Evolutionary conservation across 1,140 invertebrate genomes (phyloP), one percentile per base, ranked within the genome.

Genomic region (Euwallacea fornicatus): DNA sequence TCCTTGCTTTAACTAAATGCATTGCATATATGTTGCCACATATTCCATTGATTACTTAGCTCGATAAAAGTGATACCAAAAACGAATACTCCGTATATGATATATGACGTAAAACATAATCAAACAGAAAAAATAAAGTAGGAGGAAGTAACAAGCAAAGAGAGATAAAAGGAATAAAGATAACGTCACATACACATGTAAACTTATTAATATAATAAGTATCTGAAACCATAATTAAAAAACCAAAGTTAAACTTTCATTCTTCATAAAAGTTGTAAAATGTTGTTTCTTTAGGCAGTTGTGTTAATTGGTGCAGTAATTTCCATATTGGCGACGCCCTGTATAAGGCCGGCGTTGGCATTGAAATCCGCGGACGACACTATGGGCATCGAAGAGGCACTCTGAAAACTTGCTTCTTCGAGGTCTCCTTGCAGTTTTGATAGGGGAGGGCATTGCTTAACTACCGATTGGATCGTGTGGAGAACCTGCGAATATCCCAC

Each of bases 361-460:
- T 84, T 84, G 54, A 77, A 80, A 75, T 84, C 82, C 13, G 79
- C 68, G n/a, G 78, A 77, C 8, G 78, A 66, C 7, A 77, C 76
- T 7, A 82, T 71, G 9, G 81, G 78, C 65, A 80, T 77, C 21
- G 79, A 74, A 6, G 81, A 80, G 9, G 81, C 80, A 60, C 76
- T 81, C 53, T 80, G 79, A 68, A 83, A 83, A 74, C 80, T 84
- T 0, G 78, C 76, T 72, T 83, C 81, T 74, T 84, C 82, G 46
- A 84, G 71, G 44, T 83, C 81, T 58, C 77, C 73, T 74, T 83
- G 83, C 2, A 84, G 70, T 69, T 82, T 78, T 8, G 76, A 72
- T 65, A 84, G 72, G 8, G 80, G 77, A 11, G 82, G 79, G 74
- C 79, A 82, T 72, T 83, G 78, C 66, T 82, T 76, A 4, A 84